These are phyloP conservation scores for Oncopeltus fasciatus DNA, from an alignment of 1,140 invertebrate species.

Conservation along the genomic window DNA sequence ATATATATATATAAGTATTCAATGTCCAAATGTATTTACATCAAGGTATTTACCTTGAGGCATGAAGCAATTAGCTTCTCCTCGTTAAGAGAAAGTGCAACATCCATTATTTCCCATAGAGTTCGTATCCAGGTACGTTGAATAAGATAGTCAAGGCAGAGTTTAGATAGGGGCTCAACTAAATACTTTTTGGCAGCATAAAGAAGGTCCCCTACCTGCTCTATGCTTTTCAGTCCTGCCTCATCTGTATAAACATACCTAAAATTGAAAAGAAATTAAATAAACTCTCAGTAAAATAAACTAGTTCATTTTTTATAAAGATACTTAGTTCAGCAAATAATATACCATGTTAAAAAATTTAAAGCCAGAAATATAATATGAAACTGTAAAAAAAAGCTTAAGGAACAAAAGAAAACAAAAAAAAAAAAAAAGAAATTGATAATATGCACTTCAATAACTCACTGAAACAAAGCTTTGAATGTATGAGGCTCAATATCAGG, in stretches of 20 bases:
- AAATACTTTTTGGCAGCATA: slow-evolving; percentile 29
- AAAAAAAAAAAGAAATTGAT: too few species aligned
- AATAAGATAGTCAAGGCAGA: slow-evolving; percentile 18
- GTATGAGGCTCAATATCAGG: slow-evolving; percentile 24
- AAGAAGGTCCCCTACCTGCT: slow-evolving; percentile 26
- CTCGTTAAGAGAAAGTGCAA: slow-evolving; percentile 21
- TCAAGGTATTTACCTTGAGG: slow-evolving; percentile 18
- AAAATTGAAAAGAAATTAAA: background rate
- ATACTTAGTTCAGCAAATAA: too few species aligned
- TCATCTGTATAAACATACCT: slow-evolving; percentile 28
- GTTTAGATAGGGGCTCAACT: slow-evolving; percentile 22
- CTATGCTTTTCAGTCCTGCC: slow-evolving; percentile 23
- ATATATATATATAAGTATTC: background rate
- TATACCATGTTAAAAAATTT: too few species aligned
- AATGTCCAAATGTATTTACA: slow-evolving; percentile 2
- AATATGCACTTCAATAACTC: too few species aligned
- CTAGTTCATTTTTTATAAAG: too few species aligned
- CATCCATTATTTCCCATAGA: slow-evolving; percentile 19
- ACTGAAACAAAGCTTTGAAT: slow-evolving; percentile 23
- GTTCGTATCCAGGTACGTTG: slow-evolving; percentile 16
- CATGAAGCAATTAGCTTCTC: slow-evolving; percentile 18
- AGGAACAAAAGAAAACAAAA: too few species aligned
- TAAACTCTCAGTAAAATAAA: too few species aligned
- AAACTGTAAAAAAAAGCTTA: too few species aligned
- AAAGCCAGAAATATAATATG: too few species aligned